Percentiles rank a stretch among this genome's conserved stretches.
Evolutionary conservation across 2,888 invertebrate species (phyloP).

Genomic region (Troides aeacus): DNA sequence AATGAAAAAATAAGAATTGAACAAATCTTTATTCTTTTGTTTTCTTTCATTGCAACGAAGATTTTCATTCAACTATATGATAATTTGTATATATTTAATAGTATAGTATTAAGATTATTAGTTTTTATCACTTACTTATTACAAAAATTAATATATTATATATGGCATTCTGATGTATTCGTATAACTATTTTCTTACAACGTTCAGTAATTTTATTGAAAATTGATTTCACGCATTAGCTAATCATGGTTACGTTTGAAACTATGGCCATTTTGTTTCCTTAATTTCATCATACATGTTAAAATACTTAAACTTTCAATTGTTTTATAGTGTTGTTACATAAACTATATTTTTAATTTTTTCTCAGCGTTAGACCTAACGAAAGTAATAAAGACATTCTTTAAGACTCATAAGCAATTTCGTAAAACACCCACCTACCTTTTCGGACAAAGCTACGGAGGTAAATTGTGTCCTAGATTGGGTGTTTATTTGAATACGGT

Average conservation of each 20-base stretch:
- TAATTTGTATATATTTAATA: too few species aligned
- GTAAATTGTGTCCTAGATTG: conserved; percentile 87
- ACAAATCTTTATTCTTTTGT: too few species aligned
- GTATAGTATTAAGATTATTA: neutral
- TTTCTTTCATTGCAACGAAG: too few species aligned
- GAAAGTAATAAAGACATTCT: conserved; percentile 84
- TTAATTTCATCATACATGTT: neutral
- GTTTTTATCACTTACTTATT: neutral
- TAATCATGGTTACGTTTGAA: neutral
- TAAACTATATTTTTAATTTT: conserved; percentile 29
- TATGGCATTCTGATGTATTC: neutral
- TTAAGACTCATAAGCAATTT: conserved; percentile 84
- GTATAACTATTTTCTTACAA: neutral
- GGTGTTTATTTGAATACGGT: conserved; percentile 63
- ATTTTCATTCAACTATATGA: too few species aligned
- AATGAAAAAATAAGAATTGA: too few species aligned
- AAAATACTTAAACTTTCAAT: conserved; percentile 2
- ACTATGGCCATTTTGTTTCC: neutral
- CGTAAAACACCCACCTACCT: conserved; percentile 88
- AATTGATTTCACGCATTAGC: neutral
- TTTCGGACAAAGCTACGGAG: conserved; percentile 94
- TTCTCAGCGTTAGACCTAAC: conserved; percentile 85
- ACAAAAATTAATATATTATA: neutral
- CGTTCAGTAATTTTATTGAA: neutral
- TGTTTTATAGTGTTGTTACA: conserved; percentile 16